These are phyloP conservation scores for Drosophila multiciliata DNA, from an alignment of 2,888 invertebrate genomes.

Conservation along the genomic window DNA sequence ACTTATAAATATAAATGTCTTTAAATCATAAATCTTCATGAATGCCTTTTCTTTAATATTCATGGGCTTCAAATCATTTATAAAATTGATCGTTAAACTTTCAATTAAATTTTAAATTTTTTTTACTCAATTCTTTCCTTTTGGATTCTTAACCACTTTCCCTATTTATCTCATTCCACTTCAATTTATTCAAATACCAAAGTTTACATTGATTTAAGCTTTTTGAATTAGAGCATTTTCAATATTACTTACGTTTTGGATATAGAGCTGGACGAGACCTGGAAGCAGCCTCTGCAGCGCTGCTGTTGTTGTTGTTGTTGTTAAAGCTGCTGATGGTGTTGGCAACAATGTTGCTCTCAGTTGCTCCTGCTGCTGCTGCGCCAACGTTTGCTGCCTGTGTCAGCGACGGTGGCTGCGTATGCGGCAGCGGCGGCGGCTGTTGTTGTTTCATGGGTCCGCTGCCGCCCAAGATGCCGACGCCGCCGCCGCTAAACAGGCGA, in stretches of 20 bases:
- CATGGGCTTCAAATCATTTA: not conserved
- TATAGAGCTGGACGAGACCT: slow-evolving; percentile 73
- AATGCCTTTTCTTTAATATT: not conserved
- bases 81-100: not conserved
- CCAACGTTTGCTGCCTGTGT: slow-evolving; percentile 25
- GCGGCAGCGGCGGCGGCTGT: slow-evolving; percentile 54
- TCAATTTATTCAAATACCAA: not conserved
- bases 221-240: too few species aligned
- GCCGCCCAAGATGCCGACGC: slow-evolving; percentile 41
- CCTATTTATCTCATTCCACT: not conserved
- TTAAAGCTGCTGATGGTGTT: slow-evolving; percentile 52
- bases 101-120: too few species aligned
- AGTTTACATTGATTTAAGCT: not conserved
- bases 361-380: slow-evolving; percentile 22
- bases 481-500: slow-evolving; percentile 70
- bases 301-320: slow-evolving; percentile 24
- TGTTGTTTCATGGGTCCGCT: slow-evolving; percentile 46
- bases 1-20: not conserved
- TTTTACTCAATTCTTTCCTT: not conserved
- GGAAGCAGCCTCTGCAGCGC: slow-evolving; percentile 31
- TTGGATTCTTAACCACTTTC: not conserved
- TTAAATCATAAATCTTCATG: not conserved
- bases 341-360: slow-evolving; percentile 35
- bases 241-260: slow-evolving; percentile 74
- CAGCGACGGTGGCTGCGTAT: slow-evolving; percentile 59